Conservation (phyloP, 2,888 invertebrate species). For the Strigamia maritima region DNA sequence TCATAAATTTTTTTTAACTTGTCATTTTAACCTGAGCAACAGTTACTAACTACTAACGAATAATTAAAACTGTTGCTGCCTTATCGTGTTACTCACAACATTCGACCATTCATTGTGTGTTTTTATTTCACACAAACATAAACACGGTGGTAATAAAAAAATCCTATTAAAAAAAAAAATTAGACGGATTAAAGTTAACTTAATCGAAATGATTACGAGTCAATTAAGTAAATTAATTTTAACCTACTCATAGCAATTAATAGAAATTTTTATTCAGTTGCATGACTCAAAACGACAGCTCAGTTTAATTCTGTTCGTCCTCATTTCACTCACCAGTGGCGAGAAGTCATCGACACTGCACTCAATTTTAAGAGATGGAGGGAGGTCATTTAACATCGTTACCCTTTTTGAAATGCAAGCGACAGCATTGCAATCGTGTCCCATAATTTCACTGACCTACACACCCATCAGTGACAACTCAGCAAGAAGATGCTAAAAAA, state of each 20-base stretch:
- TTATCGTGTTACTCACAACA: not conserved
- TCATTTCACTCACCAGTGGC: constrained; percentile 28
- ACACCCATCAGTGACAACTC: not conserved
- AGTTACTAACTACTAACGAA: not conserved
- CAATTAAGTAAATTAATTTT: constrained; percentile 20
- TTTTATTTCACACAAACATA: no score
- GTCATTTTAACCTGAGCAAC: constrained; percentile 10
- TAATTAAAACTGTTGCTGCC: not conserved
- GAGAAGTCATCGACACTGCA: constrained; percentile 25
- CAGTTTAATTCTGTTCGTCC: constrained; percentile 34
- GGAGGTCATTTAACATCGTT: not conserved
- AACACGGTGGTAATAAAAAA: not conserved
- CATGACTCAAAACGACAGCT: constrained; percentile 12
- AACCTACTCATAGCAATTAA: not conserved
- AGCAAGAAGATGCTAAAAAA: not conserved
- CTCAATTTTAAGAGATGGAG: constrained; percentile 18
- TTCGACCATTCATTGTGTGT: no score
- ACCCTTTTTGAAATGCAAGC: constrained; percentile 26
- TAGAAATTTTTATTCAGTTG: constrained; percentile 8
- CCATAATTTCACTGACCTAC: constrained; percentile 22
- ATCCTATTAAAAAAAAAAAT: not conserved
- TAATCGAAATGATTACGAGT: not conserved
- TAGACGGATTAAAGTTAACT: not conserved
- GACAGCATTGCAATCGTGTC: constrained; percentile 17
- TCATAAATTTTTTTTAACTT: not conserved